A percentile compares a stretch with the other conserved stretches of the same genome.
Conservation (phyloP, 2,113 vertebrate species). For the Lepus americanus region DNA sequence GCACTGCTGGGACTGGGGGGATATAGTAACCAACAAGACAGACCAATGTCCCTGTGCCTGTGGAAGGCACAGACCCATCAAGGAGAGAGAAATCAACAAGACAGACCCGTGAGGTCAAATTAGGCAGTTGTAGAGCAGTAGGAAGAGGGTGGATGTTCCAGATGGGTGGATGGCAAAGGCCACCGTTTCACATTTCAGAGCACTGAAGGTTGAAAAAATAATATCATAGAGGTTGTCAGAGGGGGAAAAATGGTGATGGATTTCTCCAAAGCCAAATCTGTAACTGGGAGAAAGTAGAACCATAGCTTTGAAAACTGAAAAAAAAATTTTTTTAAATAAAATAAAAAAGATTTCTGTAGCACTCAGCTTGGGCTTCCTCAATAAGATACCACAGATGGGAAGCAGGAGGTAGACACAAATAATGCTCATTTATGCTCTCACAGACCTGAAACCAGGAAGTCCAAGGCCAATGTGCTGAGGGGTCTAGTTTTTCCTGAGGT, state of each 20-base stretch:
- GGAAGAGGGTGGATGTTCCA: neutral
- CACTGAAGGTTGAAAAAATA: neutral
- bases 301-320: neutral
- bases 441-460: neutral
- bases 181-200: neutral
- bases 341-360: neutral
- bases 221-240: neutral
- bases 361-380: neutral
- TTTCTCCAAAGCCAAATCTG: neutral
- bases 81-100: neutral
- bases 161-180: neutral
- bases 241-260: neutral
- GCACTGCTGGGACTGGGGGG: too few species aligned
- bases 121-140: neutral
- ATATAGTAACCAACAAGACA: neutral
- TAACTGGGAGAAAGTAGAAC: neutral
- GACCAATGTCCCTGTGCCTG: neutral
- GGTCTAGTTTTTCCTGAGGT: neutral
- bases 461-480: neutral
- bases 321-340: too few species aligned
- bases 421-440: neutral
- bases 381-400: neutral
- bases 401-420: too few species aligned
- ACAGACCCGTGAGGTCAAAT: neutral
- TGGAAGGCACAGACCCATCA: neutral